These are phyloP conservation scores for Sylvia atricapilla DNA, from an alignment of 2,113 vertebrate genomes.

Conservation along the genomic window DNA sequence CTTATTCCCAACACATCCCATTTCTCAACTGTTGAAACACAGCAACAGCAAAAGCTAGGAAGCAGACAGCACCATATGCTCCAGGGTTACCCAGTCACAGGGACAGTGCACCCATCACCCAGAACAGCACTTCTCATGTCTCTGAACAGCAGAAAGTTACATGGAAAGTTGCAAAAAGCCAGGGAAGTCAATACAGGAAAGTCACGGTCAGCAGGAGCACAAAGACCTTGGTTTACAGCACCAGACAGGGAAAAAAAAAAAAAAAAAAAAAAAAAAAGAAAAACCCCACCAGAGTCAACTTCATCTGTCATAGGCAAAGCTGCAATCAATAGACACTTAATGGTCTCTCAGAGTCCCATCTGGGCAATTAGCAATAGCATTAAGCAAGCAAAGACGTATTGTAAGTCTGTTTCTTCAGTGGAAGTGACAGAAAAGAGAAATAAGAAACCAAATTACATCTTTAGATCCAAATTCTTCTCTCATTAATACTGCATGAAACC, in stretches of 20 bases:
- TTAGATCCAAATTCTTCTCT: conserved; percentile 16
- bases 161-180: not conserved
- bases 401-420: conserved; percentile 35
- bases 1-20: not conserved
- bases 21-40: not conserved
- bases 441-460: conserved; percentile 33
- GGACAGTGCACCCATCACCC: not conserved
- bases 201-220: not conserved
- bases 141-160: not conserved
- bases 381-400: conserved; percentile 15
- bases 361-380: conserved; percentile 56
- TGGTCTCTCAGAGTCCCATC: conserved; percentile 52
- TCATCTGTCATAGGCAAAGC: conserved; percentile 57
- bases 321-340: conserved; percentile 65
- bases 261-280: rapidly evolving
- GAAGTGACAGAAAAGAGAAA: conserved; percentile 59
- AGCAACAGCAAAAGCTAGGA: not conserved
- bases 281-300: not conserved
- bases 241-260: not conserved
- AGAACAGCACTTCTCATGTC: not conserved
- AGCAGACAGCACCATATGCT: not conserved
- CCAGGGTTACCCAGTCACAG: not conserved
- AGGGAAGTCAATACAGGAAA: not conserved
- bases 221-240: not conserved
- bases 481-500: conserved; percentile 21